Conservation (phyloP, 1,140 invertebrate species). For the Campodea augens region DNA sequence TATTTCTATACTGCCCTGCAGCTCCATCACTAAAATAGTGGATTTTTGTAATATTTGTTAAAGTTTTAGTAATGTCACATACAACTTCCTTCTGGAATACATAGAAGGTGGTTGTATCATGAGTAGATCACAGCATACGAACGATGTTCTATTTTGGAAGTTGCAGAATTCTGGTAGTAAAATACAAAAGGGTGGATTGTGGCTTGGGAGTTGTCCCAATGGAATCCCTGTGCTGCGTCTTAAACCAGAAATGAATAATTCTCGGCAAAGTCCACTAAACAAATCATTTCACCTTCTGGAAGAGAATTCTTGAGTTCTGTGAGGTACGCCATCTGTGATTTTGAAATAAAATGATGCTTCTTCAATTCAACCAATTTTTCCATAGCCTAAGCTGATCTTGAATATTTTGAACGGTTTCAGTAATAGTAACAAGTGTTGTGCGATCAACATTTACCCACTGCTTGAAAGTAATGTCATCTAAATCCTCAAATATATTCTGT, state of each 20-base stretch:
- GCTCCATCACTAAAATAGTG: neutral
- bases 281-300: neutral
- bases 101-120: neutral
- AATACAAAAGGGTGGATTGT: slow-evolving; percentile 15
- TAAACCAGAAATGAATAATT: slow-evolving; percentile 16
- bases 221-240: slow-evolving; percentile 13
- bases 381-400: no score
- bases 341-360: neutral
- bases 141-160: neutral
- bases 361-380: neutral
- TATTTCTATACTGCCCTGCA: neutral
- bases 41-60: no score
- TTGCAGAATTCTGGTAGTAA: slow-evolving; percentile 6
- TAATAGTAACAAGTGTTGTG: no score
- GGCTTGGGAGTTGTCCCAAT: slow-evolving; percentile 14
- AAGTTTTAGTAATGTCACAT: neutral
- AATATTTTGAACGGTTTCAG: no score
- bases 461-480: no score
- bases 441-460: no score
- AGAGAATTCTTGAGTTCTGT: neutral
- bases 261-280: slow-evolving; percentile 15
- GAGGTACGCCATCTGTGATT: neutral
- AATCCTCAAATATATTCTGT: no score
- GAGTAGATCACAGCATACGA: neutral
- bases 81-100: neutral